A percentile compares a stretch with the other conserved stretches of the same genome.
phyloP scores from a whole-genome alignment of 2,797 vertebrate species.

The Melanotaenia boesemani region DNA sequence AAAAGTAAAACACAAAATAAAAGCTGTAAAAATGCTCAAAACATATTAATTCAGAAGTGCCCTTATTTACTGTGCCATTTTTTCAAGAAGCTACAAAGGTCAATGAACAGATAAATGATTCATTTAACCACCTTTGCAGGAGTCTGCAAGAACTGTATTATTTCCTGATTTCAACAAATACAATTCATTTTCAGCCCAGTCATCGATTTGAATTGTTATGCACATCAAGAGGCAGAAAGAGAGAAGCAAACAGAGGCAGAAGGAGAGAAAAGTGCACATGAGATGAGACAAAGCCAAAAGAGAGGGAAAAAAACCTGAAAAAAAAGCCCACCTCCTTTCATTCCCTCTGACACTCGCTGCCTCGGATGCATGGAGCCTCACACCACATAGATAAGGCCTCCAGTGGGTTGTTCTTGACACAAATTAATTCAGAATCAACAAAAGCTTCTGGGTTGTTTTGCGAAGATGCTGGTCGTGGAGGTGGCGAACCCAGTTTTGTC shows the following conservation, averaged over 20 bases:
- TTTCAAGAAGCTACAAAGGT: neutral
- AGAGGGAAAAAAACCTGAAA: slow-evolving; percentile 10
- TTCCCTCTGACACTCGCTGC: slow-evolving; percentile 17
- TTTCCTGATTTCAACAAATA: neutral
- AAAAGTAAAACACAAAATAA: neutral
- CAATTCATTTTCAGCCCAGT: neutral
- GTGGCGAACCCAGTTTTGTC: slow-evolving; percentile 42
- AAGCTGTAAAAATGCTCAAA: neutral
- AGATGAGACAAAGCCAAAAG: slow-evolving; percentile 2
- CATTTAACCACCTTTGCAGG: neutral
- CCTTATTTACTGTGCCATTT: neutral
- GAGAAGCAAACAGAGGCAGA: slow-evolving; percentile 5
- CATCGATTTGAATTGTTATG: neutral
- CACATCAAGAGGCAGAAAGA: slow-evolving; percentile 20
- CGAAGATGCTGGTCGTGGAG: slow-evolving; percentile 32
- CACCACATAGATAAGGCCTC: slow-evolving; percentile 55
- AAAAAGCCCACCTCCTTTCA: slow-evolving; percentile 15
- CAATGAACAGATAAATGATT: neutral
- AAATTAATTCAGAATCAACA: slow-evolving; percentile 78
- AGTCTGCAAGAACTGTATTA: neutral
- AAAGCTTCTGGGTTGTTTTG: slow-evolving; percentile 55
- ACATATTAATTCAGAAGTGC: neutral
- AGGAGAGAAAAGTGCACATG: neutral
- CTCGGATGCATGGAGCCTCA: slow-evolving; percentile 40
- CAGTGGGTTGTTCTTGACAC: slow-evolving; percentile 67